Percentiles rank a stretch among this genome's conserved stretches.
These are phyloP conservation scores for Peromyscus eremicus DNA, from an alignment of 2,797 vertebrate genomes.

Conservation along the genomic window DNA sequence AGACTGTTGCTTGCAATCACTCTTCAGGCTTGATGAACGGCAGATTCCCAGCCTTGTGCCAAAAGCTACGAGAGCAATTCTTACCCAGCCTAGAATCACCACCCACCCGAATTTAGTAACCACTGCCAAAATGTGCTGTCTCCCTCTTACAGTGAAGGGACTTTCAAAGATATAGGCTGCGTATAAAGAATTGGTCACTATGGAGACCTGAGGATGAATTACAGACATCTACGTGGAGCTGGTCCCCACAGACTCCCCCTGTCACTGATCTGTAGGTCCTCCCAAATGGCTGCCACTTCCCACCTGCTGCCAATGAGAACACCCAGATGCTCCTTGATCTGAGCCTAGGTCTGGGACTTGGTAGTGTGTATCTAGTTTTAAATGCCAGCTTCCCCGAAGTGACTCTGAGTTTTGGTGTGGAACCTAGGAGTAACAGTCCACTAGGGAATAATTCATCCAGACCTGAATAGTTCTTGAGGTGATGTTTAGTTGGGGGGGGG, in stretches of 20 bases:
- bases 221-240: neutral
- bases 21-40: neutral
- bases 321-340: neutral
- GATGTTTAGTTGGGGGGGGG: neutral
- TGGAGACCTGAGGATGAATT: neutral
- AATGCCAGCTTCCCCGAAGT: neutral
- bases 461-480: neutral
- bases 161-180: neutral
- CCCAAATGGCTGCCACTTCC: neutral
- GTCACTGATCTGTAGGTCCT: neutral
- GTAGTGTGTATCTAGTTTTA: neutral
- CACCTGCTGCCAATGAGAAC: neutral
- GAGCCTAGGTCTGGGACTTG: neutral
- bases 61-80: neutral
- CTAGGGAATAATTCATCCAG: neutral
- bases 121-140: neutral
- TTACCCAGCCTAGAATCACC: neutral
- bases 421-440: neutral
- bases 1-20: neutral
- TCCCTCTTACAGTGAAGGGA: neutral
- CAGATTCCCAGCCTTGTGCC: neutral
- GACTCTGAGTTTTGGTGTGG: neutral
- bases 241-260: neutral
- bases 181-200: neutral
- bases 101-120: neutral